Base-by-base conservation (phyloP, 1,140 invertebrate genomes). In the Pseudomyrmex gracilis region DNA sequence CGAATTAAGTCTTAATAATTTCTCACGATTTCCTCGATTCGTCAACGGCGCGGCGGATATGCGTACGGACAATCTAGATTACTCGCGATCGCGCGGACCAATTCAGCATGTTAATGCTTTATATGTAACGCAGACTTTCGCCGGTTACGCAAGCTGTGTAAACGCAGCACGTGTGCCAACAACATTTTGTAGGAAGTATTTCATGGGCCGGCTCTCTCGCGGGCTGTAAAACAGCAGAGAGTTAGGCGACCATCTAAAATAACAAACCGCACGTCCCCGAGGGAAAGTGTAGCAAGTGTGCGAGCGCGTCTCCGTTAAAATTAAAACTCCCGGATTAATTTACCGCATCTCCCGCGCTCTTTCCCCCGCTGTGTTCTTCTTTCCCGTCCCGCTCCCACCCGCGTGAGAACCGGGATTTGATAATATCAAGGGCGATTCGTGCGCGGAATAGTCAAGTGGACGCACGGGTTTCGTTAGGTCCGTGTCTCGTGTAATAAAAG, bases 281-380 rank as follows among this genome's bases (percentile, higher is more conserved):
- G 80, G 80, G 71, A 82, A 73, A 74, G 58, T 63, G 60, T 82
- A 63, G 57, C 24, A 34, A 34, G 17, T 34, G 58, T 22, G 43
- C 78, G 67, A 34, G 57, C 47, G 68, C 80, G 71, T 73, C 47
- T 51, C 34, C 34, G 74, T 82, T 80, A 80, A 85, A 85, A 85
- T 85, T 85, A 85, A 85, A 85, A 85, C 58, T 58, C 60, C 45
- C 47, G 82, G 64, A 86, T 86, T 86, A 86, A 86, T 86, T 86
- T 73, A 60, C 82, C 68, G 61, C 60, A 66, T 24, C 58, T 7
- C 5, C 73, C 47, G 53, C 82, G 24, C 24, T 20, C 9, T 60
- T 22, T 15, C 17, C 51, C 49, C 12, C 12, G 34, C 15, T 2
- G 24, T 43, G 24, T 15, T 15, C 34, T 3, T 70, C 15, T 17